Evolutionary conservation across 2,888 invertebrate genomes (phyloP).

Genomic region (Tetragonisca angustula): DNA sequence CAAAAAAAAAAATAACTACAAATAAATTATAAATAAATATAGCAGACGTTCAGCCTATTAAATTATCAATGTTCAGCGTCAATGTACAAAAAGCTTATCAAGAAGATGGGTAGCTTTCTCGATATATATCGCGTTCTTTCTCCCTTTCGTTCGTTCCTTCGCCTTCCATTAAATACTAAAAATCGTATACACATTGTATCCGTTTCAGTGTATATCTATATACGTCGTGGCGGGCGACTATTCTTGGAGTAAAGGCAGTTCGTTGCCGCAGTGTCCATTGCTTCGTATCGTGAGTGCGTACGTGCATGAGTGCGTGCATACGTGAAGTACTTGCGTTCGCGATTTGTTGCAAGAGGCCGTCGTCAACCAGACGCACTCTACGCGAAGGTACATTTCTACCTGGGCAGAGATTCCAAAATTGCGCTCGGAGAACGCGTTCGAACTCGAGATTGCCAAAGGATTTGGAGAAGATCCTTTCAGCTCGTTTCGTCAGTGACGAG

Average conservation of each 20-base stretch:
- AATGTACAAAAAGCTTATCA: neutral
- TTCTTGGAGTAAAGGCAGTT: constrained; percentile 71
- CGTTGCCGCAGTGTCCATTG: constrained; percentile 52
- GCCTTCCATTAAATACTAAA: constrained; percentile 65
- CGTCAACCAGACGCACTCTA: neutral
- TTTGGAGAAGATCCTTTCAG: neutral
- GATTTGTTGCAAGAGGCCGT: constrained; percentile 53
- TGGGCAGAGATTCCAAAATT: too few species aligned
- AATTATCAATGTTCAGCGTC: neutral
- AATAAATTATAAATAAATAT: too few species aligned
- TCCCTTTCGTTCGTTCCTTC: constrained; percentile 57
- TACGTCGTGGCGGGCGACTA: constrained; percentile 69
- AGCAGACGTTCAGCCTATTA: too few species aligned
- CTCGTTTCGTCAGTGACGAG: neutral
- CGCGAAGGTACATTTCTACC: neutral
- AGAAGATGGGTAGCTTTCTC: neutral
- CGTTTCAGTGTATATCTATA: constrained; percentile 65
- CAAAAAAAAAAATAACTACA: too few species aligned
- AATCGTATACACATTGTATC: constrained; percentile 71
- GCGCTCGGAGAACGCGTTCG: too few species aligned
- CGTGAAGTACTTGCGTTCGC: constrained; percentile 15
- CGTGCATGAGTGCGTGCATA: neutral
- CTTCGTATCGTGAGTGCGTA: constrained; percentile 32
- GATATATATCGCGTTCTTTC: too few species aligned
- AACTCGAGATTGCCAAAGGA: too few species aligned